Base-by-base conservation (phyloP, 2,113 vertebrate species). In the Tringa solitaria region DNA sequence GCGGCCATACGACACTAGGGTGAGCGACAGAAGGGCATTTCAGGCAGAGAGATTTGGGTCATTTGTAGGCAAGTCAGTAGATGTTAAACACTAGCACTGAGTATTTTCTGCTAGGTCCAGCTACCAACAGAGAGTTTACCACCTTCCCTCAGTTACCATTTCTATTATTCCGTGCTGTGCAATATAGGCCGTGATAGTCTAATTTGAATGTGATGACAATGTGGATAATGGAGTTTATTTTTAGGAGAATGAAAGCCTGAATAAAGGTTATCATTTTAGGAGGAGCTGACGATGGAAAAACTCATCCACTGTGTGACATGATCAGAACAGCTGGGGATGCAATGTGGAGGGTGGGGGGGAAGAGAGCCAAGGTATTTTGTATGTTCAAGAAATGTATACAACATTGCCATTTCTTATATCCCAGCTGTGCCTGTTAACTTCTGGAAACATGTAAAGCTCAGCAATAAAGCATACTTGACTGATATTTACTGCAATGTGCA, bases 341-440 rank as follows among this genome's bases (percentile, higher is more conserved):
- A 83, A 56, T 90, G 86, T 37, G 51, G 90, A 81, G 95, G 53
- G n/a, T 43, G 60, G 65, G 81, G 78, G 82, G 89, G 84, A 95
- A 68, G 76, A 73, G 69, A 96, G 92, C 53, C 89, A 94, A 96
- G 94, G 94, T 95, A 96, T 95, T 95, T 95, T 93, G 70, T 96
- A 45, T 88, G 88, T 93, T 89, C 87, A 91, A 96, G 95, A 93
- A 97, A 91, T 93, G 86, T 90, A 95, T 85, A 95, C 79, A 95
- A 89, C 83, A 78, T 24, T 81, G 74, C 84, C 87, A 75, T 80
- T 95, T 95, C 96, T 96, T 93, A 90, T 82, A 92, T 90, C 93
- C 95, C 95, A 97, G 92, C 95, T 96, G 95, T 84, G 94, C 81
- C 91, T 95, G 77, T 94, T 95, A 96, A 91, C 78, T 93, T 97